These are phyloP conservation scores for Neomonachus schauinslandi DNA, from an alignment of 2,113 vertebrate genomes.

Conservation along the genomic window DNA sequence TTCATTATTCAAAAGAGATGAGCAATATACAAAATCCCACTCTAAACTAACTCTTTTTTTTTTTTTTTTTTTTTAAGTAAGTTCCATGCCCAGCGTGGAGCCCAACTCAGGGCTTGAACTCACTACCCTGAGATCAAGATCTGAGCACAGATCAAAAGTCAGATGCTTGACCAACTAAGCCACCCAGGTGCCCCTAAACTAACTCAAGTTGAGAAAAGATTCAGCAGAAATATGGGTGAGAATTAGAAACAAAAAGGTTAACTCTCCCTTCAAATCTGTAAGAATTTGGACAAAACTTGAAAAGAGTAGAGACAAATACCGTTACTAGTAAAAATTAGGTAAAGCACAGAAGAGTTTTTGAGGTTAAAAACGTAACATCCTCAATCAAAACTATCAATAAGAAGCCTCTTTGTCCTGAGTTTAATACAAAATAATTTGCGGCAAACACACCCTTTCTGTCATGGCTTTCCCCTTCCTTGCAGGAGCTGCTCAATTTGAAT, in stretches of 20 bases:
- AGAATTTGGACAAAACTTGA: constrained; percentile 4
- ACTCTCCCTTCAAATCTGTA: not conserved
- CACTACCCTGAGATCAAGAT: not conserved
- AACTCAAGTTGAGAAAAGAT: not conserved
- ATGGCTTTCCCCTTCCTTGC: not conserved
- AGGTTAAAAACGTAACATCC: not conserved
- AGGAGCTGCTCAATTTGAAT: not conserved
- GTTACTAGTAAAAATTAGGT: not conserved
- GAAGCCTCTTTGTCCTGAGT: not conserved
- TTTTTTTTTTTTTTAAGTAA: not conserved
- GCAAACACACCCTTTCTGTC: not conserved
- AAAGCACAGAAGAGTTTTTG: not conserved
- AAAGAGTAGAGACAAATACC: not conserved
- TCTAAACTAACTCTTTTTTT: not conserved
- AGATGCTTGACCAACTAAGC: not conserved
- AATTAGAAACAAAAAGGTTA: constrained; percentile 23
- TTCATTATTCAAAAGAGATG: not conserved
- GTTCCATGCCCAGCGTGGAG: not conserved
- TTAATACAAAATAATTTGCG: not conserved
- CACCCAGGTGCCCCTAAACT: not conserved
- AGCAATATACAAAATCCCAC: not conserved
- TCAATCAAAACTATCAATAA: not conserved
- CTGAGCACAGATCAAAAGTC: not conserved
- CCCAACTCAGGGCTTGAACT: not conserved
- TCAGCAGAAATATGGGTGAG: not conserved